phyloP scores from a whole-genome alignment of 2,888 invertebrate genomes.

The Ormyrus nitidulus region DNA sequence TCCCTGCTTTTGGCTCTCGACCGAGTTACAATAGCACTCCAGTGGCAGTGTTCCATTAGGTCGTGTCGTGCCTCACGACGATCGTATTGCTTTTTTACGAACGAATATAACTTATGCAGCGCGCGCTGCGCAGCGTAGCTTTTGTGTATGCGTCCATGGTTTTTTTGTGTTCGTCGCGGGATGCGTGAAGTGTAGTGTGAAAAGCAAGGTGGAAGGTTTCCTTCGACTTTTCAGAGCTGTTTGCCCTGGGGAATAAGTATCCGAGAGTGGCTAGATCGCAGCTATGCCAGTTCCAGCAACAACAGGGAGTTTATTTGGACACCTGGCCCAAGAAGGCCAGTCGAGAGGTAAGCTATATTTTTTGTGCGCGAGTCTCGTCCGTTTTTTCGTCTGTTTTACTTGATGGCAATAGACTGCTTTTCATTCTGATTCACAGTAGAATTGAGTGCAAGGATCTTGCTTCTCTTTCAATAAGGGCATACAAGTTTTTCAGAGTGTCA shows the following conservation, averaged over 20 bases:
- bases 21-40: too few species aligned
- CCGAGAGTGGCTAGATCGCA: background rate
- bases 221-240: too few species aligned
- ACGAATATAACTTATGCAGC: too few species aligned
- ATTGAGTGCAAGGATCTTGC: conserved; percentile 42
- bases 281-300: conserved; percentile 18
- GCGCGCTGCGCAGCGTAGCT: too few species aligned
- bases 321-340: conserved; percentile 42
- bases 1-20: background rate
- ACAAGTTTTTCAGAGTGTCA: conserved; percentile 26
- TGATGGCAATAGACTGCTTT: background rate
- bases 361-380: background rate
- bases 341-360: conserved; percentile 41
- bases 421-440: conserved; percentile 31
- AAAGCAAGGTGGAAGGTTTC: too few species aligned
- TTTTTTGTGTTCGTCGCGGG: background rate
- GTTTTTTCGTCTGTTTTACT: conserved; percentile 10
- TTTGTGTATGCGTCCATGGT: too few species aligned
- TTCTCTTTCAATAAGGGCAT: conserved; percentile 39
- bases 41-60: too few species aligned
- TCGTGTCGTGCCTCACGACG: too few species aligned
- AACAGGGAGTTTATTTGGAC: conserved; percentile 10
- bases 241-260: too few species aligned
- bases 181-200: background rate
- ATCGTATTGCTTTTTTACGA: too few species aligned